Percentiles rank a stretch among this genome's conserved stretches.
Evolutionary conservation across 1,140 invertebrate genomes (phyloP).

Genomic region (Habropoda laboriosa): DNA sequence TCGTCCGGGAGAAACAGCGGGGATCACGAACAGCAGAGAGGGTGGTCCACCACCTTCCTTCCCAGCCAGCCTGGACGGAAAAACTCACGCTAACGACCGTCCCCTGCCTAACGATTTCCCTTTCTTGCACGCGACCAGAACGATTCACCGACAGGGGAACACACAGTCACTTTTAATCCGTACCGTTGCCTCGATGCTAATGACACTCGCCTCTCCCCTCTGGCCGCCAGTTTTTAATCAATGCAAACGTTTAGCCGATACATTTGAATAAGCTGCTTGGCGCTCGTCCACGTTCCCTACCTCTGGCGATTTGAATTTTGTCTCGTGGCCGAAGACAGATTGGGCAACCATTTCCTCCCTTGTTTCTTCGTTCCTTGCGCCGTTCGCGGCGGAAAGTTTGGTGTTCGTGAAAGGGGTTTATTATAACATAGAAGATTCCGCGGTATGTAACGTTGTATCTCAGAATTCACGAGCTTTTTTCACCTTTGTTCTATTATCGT

Average conservation of each 20-base stretch:
- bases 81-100: slow-evolving; percentile 43
- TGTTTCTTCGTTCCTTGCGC: not conserved
- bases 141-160: slow-evolving; percentile 19
- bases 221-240: slow-evolving; percentile 18
- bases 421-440: too few relatives aligned
- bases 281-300: slow-evolving; percentile 5
- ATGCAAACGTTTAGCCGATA: slow-evolving; percentile 45
- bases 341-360: not conserved
- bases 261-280: slow-evolving; percentile 22
- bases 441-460: too few relatives aligned
- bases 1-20: not conserved
- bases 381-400: too few relatives aligned
- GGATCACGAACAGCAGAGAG: not conserved
- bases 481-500: too few relatives aligned
- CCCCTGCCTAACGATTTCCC: slow-evolving; percentile 42
- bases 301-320: slow-evolving; percentile 3
- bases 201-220: not conserved
- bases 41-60: not conserved
- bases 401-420: too few relatives aligned
- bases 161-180: slow-evolving; percentile 37
- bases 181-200: slow-evolving; percentile 21
- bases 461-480: too few relatives aligned
- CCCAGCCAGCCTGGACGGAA: not conserved
- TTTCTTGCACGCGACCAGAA: slow-evolving; percentile 32
- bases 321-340: not conserved